These are phyloP conservation scores for Cacatua alba DNA, from an alignment of 2,113 vertebrate species.

Conservation along the genomic window DNA sequence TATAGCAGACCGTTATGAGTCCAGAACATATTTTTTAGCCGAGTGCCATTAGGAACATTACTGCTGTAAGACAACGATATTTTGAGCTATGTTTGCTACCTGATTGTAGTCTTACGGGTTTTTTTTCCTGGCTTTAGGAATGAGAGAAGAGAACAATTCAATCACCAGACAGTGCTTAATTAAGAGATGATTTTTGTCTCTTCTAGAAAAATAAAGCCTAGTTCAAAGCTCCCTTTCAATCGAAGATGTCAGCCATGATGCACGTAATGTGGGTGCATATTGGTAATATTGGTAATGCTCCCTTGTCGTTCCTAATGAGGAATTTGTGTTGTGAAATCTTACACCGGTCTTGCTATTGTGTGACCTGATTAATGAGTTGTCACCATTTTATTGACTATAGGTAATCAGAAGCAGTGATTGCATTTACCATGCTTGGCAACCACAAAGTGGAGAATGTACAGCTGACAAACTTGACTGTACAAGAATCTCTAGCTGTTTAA, in stretches of 20 bases:
- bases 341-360: neutral
- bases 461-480: neutral
- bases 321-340: conserved; percentile 30
- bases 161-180: neutral
- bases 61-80: neutral
- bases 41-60: neutral
- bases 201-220: neutral
- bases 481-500: neutral
- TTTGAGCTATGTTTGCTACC: conserved; percentile 4
- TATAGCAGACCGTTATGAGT: neutral
- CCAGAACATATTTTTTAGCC: neutral
- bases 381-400: conserved; percentile 39
- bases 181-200: neutral
- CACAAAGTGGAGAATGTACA: conserved; percentile 13
- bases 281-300: neutral
- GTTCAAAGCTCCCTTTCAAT: conserved; percentile 29
- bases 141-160: neutral
- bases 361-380: conserved; percentile 51
- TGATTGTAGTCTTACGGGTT: neutral
- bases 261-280: conserved; percentile 6
- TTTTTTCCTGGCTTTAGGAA: neutral
- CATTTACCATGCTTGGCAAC: conserved; percentile 9
- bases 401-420: conserved; percentile 4
- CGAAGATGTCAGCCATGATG: neutral
- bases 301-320: conserved; percentile 21